phyloP scores from a whole-genome alignment of 2,888 invertebrate species.

The Stenotaenia linearis region DNA sequence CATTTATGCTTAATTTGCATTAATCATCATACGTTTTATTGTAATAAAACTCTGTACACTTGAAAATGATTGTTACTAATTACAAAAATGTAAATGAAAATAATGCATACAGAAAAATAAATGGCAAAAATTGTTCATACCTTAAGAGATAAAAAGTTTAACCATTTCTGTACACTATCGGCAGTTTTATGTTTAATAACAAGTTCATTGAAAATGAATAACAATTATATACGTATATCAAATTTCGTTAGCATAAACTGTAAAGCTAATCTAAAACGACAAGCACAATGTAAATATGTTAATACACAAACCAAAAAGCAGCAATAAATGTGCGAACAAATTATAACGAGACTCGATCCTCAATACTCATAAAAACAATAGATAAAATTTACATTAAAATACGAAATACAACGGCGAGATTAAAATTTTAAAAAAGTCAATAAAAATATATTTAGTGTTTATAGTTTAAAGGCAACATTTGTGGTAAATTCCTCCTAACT shows the following conservation, averaged over 20 bases:
- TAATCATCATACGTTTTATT: background rate
- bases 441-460: no score
- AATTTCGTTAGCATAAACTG: background rate
- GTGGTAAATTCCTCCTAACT: slow-evolving; percentile 6
- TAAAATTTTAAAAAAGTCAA: no score
- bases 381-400: no score
- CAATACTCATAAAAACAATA: no score
- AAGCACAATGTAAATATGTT: no score
- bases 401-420: no score
- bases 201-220: background rate
- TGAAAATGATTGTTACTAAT: background rate
- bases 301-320: no score
- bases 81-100: background rate
- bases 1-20: background rate
- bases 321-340: no score
- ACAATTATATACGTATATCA: background rate
- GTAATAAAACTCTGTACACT: background rate
- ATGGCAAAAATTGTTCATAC: background rate
- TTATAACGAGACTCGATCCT: no score
- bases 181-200: background rate
- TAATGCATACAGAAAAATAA: background rate
- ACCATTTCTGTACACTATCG: background rate
- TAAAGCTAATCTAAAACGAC: background rate
- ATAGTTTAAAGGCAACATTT: slow-evolving; percentile 5
- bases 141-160: background rate